Base-by-base conservation (phyloP, 2,797 vertebrate genomes). In the Melanotaenia maccullochi region DNA sequence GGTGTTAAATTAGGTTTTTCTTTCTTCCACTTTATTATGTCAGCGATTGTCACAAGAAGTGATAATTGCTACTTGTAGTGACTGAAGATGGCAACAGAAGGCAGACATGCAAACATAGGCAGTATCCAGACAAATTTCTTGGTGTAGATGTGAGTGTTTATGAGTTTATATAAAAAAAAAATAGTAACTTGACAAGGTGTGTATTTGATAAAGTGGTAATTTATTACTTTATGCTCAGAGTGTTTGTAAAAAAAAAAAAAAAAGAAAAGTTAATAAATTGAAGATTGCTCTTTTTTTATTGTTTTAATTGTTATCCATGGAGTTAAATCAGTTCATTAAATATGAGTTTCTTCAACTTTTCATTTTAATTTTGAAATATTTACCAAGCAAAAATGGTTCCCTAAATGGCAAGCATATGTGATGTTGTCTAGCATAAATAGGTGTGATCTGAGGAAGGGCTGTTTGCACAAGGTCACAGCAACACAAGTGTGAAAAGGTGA, bases 391-490 rank as follows among this genome's bases (percentile, higher is more conserved):
- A 44, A 47, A 30, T 60, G 3, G 35, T 9, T 55, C 44, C 47
- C 7, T n/a, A n/a, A 73, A 73, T 71, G 59, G 32, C 11, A 28
- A 71, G 25, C 56, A 69, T 74, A 60, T 83, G 64, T 52, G 71
- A 22, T 64, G 33, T 56, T 57, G 60, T 79, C 69, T 40, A 44
- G 60, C 25, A 68, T 80, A 71, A 79, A 62, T 71, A 85, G 47
- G 60, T 71, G 74, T 79, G 79, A 82, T 75, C 62, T 28, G 49
- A 16, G 32, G 30, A 70, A 44, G 20, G 64, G 58, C 52, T 81
- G 81, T 89, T 65, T 76, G 62, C 82, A 71, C 24, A 73, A 62
- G 62, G 64, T 81, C 73, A 38, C 78, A 71, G 66, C 47, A 36
- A 62, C 58, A 59, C 65, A 55, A 71, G 35, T 70, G 77, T 79